These are phyloP conservation scores for Heteromurus nitidus DNA, from an alignment of 2,888 invertebrate species.

Conservation along the genomic window DNA sequence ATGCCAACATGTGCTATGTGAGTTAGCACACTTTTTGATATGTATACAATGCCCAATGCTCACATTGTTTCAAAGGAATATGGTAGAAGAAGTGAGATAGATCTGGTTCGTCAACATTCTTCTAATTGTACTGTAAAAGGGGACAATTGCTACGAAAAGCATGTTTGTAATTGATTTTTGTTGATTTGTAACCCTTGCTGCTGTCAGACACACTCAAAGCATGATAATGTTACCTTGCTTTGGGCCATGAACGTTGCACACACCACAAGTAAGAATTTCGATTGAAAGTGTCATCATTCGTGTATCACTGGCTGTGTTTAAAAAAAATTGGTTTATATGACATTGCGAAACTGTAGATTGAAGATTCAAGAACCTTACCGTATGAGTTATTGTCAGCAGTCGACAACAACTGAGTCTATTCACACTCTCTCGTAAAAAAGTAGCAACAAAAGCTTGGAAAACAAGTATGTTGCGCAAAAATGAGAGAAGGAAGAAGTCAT, in stretches of 20 bases:
- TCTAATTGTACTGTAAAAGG: slow-evolving; percentile 61
- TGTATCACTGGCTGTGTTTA: slow-evolving; percentile 42
- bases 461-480: slow-evolving; percentile 44
- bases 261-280: slow-evolving; percentile 4
- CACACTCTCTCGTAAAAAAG: background rate
- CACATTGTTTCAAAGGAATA: background rate
- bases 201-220: slow-evolving; percentile 30
- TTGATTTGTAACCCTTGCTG: slow-evolving; percentile 49
- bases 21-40: too few species aligned
- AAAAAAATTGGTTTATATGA: slow-evolving; percentile 33
- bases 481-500: slow-evolving; percentile 36
- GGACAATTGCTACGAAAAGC: slow-evolving; percentile 54
- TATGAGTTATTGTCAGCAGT: background rate
- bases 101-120: slow-evolving; percentile 55
- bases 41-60: too few species aligned
- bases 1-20: background rate
- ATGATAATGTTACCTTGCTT: slow-evolving; percentile 28
- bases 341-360: slow-evolving; percentile 57
- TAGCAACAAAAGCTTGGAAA: too few species aligned
- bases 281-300: slow-evolving; percentile 50
- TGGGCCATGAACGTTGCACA: slow-evolving; percentile 39
- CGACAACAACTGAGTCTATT: background rate
- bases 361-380: slow-evolving; percentile 56
- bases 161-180: slow-evolving; percentile 57
- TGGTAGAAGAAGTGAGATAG: background rate